Percentiles rank a stretch among this genome's conserved stretches.
phyloP scores from a whole-genome alignment of 2,797 vertebrate species.

The Eupleurogrammus muticus region DNA sequence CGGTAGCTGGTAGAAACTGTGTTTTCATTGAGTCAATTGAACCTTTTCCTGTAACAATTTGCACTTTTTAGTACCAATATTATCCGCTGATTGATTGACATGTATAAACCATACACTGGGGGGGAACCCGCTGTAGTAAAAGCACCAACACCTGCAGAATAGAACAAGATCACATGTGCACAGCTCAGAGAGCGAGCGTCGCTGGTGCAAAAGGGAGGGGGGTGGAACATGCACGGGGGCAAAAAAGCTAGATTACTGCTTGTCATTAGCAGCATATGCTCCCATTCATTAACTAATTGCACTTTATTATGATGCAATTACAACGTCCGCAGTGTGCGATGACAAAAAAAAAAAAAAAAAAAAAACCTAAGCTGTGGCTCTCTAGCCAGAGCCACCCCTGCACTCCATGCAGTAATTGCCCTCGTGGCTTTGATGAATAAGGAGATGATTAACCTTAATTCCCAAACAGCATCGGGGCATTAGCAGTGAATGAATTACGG shows the following conservation, averaged over 20 bases:
- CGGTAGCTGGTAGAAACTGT: not conserved
- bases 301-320: conserved; percentile 89
- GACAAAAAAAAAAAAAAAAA: conserved; percentile 60
- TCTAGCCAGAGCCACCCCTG: conserved; percentile 78
- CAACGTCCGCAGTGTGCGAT: conserved; percentile 76
- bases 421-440: conserved; percentile 91
- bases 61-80: not conserved
- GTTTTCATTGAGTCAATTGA: not conserved
- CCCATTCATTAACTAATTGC: conserved; percentile 88
- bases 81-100: not conserved
- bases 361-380: conserved; percentile 60
- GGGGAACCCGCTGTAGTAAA: not conserved
- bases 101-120: not conserved
- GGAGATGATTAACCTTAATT: conserved; percentile 96
- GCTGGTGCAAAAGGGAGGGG: conserved; percentile 5
- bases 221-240: conserved; percentile 36
- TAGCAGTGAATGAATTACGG: conserved; percentile 93
- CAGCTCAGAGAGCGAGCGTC: conserved; percentile 24
- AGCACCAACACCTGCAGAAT: not conserved
- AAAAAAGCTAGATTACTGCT: conserved; percentile 62
- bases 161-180: conserved; percentile 17
- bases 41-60: not conserved
- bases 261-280: conserved; percentile 77
- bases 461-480: conserved; percentile 90
- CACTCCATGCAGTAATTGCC: conserved; percentile 90